Percentiles rank a stretch among this genome's conserved stretches.
Evolutionary conservation across 2,113 vertebrate species (phyloP).

Genomic region (Vicugna pacos): DNA sequence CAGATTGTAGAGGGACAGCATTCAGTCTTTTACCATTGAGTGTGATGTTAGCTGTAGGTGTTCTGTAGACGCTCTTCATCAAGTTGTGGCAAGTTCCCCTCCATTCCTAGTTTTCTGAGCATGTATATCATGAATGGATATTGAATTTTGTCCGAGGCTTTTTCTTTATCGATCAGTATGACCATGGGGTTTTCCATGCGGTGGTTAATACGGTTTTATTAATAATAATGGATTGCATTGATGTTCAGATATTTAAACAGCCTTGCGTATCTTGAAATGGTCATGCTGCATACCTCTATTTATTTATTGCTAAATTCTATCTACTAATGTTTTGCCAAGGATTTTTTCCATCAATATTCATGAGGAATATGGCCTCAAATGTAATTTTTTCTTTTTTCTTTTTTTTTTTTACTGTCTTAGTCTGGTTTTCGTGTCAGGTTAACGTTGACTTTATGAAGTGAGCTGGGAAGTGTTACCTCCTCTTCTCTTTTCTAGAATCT

Average conservation of each 20-base stretch:
- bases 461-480: background rate
- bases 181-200: background rate
- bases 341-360: background rate
- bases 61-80: background rate
- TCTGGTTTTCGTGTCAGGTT: background rate
- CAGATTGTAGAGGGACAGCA: background rate
- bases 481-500: background rate
- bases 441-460: background rate
- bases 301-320: background rate
- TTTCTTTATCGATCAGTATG: background rate
- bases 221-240: too few species aligned
- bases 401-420: background rate
- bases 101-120: background rate
- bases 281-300: rapidly evolving
- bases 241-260: background rate
- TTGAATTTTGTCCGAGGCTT: background rate
- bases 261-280: background rate
- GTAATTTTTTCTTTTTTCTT: background rate
- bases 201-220: background rate
- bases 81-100: background rate
- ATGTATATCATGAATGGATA: background rate
- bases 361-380: background rate
- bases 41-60: background rate
- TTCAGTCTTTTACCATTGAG: background rate
- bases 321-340: background rate